Evolutionary conservation across 1,140 invertebrate species (phyloP).

Genomic region (Bombus cullumanus): DNA sequence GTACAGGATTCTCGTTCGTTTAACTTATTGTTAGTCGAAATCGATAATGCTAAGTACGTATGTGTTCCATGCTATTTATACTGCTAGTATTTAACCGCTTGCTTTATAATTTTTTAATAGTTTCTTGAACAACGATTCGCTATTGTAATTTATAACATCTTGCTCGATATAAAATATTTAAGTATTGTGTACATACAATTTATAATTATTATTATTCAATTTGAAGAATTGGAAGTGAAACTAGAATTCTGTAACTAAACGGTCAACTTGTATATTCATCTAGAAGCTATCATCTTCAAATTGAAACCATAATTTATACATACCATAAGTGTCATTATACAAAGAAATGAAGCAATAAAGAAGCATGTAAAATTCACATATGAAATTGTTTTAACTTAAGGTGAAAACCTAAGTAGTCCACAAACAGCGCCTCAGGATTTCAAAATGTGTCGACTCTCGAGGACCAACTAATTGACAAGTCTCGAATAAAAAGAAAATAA

Average conservation of each 20-base stretch:
- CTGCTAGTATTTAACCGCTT: too few species aligned
- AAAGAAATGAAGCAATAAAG: too few species aligned
- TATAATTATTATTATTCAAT: neutral
- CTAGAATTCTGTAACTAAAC: neutral
- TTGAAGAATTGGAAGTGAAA: neutral
- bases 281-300: neutral
- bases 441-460: too few species aligned
- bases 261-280: neutral
- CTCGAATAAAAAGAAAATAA: neutral
- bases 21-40: neutral
- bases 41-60: neutral
- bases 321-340: too few species aligned
- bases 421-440: rapidly evolving
- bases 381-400: too few species aligned
- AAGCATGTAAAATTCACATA: too few species aligned
- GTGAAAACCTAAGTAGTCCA: too few species aligned
- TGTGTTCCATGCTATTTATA: neutral
- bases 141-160: too few species aligned
- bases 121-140: too few species aligned
- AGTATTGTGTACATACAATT: neutral
- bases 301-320: neutral
- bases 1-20: neutral
- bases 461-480: neutral
- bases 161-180: too few species aligned
- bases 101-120: too few species aligned